These are phyloP conservation scores for Bryconaethiops microstoma DNA, from an alignment of 2,797 vertebrate species.

Conservation along the genomic window DNA sequence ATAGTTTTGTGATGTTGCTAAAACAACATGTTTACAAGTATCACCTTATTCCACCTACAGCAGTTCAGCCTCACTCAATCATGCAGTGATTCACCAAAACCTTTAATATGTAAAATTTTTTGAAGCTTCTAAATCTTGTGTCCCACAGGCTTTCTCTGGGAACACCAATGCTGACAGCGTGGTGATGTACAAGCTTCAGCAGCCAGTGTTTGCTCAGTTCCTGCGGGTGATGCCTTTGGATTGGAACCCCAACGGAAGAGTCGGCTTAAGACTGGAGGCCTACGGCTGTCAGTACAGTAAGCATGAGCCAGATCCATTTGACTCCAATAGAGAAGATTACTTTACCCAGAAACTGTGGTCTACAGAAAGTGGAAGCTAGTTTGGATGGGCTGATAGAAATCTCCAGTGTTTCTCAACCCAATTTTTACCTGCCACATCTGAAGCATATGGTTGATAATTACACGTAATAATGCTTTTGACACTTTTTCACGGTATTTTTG, in stretches of 20 bases:
- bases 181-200: constrained; percentile 86
- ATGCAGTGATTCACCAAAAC: too few species aligned
- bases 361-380: too few species aligned
- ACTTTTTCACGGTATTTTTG: neutral
- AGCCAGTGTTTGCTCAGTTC: constrained; percentile 84
- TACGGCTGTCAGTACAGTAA: constrained; percentile 92
- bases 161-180: constrained; percentile 94
- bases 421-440: neutral
- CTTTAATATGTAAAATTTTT: neutral
- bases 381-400: neutral
- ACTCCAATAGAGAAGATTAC: neutral
- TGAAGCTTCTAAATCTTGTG: constrained; percentile 8
- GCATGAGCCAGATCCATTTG: constrained; percentile 60
- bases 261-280: constrained; percentile 89
- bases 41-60: too few species aligned
- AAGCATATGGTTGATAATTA: neutral
- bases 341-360: neutral
- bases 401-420: neutral
- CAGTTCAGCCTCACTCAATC: too few species aligned
- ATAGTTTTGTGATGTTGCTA: too few species aligned
- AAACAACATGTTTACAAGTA: too few species aligned
- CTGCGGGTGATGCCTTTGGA: constrained; percentile 87
- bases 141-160: constrained; percentile 85
- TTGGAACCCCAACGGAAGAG: constrained; percentile 89
- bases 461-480: neutral